Conservation (phyloP, 2,888 invertebrate species). For the Zaprionus lineosus region DNA sequence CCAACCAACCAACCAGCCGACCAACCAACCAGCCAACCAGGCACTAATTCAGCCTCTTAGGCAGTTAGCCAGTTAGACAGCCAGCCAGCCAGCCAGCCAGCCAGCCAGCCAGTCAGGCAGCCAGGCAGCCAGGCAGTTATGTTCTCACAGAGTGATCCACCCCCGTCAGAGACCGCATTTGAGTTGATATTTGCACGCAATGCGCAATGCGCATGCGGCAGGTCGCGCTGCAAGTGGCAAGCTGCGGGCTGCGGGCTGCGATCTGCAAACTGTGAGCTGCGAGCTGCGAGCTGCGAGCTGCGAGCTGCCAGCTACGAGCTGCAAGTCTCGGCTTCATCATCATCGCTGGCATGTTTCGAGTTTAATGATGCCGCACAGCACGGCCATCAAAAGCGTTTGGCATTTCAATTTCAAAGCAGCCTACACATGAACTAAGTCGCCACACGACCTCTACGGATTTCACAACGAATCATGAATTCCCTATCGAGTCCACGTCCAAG, state of each 20-base stretch:
- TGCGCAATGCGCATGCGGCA: constrained; percentile 60
- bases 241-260: constrained; percentile 11
- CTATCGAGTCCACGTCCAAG: no score
- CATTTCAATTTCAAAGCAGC: constrained; percentile 69
- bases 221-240: constrained; percentile 23
- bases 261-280: constrained; percentile 6
- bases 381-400: constrained; percentile 67
- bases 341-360: constrained; percentile 42
- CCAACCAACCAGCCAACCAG: no score
- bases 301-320: constrained; percentile 36
- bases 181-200: constrained; percentile 73
- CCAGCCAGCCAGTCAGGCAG: constrained; percentile 24
- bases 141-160: constrained; percentile 68
- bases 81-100: constrained; percentile 17
- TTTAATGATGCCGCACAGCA: constrained; percentile 70
- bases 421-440: constrained; percentile 35
- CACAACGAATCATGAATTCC: constrained; percentile 27
- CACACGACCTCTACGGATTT: neutral
- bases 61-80: constrained; percentile 29
- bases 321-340: constrained; percentile 27
- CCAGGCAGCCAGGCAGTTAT: no score
- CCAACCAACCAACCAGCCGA: constrained; percentile 20
- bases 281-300: constrained; percentile 43
- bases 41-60: constrained; percentile 4
- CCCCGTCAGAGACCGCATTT: constrained; percentile 56